Base-by-base conservation (phyloP, 2,113 vertebrate genomes). In the Cavia aperea region DNA sequence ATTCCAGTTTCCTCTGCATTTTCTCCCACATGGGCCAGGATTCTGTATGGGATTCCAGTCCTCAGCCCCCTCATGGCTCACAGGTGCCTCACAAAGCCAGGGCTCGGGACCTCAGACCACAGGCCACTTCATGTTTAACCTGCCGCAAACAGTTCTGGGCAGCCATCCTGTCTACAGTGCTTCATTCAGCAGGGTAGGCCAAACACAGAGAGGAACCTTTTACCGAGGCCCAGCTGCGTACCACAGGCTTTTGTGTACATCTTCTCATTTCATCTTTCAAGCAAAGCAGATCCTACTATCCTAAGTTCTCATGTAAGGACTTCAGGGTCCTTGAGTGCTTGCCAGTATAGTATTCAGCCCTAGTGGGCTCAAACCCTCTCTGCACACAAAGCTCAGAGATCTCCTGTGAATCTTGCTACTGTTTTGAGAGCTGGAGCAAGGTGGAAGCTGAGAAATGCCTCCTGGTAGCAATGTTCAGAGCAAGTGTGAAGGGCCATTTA, bases 401-500 rank as follows among this genome's bases (percentile, higher is more conserved):
- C 1, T 3, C 16, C 19, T 23, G 26, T 2, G 29, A 18, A 29
- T 13, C 88, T 36, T 26, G 29, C 10, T 21, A 13, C 2, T 49
- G 36, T 43, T 63, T 31, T 19, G 23, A 43, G 43, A 54, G 36
- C 63, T 15, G 3, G 5, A n/a, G 18, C 36, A 51, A 51, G 56
- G 18, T 2, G 23, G 7, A 4, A n/a, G n/a, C 29, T 13, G 15
- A 39, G 39, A 49, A 73, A 21, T 31, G 33, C 43, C 72, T 12
- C 26, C 15, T 49, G 21, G n/a, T 43, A 51, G 13, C 0, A 15
- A 39, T 23, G 26, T 2, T 51, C 7, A 3, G 26, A 16, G n/a
- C 4, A 13, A 8, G 2, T 21, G 54, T 6, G 33, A 77, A 15
- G 21, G 11, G 36, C 49, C 19, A 63, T 1, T 1, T 0, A 0